Conservation (phyloP, 2,113 vertebrate genomes). For the Euleptes europaea region DNA sequence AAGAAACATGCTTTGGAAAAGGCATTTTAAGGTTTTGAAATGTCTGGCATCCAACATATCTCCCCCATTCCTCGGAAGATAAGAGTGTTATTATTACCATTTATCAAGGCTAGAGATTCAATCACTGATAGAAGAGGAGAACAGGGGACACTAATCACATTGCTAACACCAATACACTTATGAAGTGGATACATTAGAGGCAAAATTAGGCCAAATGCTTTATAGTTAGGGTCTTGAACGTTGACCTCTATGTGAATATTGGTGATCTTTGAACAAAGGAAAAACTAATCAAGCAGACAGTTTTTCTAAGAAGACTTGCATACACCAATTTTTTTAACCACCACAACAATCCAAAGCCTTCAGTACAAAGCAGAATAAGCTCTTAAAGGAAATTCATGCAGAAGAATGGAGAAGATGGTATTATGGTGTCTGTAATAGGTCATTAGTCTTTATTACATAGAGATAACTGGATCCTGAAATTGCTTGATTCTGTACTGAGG, state of each 20-base stretch:
- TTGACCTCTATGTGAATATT: not conserved
- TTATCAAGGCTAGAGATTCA: not conserved
- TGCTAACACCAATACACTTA: not conserved
- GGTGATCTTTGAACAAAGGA: not conserved
- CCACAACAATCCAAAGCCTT: not conserved
- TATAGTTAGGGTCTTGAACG: not conserved
- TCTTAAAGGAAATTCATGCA: not conserved
- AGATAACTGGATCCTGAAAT: not conserved
- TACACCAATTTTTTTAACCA: no score
- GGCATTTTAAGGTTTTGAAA: slow-evolving; percentile 24
- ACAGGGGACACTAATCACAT: not conserved
- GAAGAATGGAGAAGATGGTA: not conserved
- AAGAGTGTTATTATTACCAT: not conserved
- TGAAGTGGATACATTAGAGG: not conserved
- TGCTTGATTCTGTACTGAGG: not conserved
- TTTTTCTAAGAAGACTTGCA: no score
- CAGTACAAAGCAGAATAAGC: not conserved
- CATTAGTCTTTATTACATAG: not conserved
- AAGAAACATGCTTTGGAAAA: slow-evolving; percentile 9
- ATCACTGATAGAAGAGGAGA: not conserved
- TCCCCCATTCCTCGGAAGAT: not conserved
- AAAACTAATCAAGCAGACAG: no score
- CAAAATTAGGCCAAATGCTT: not conserved
- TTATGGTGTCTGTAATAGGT: not conserved
- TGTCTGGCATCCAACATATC: not conserved